These are phyloP conservation scores for Megaceryle alcyon DNA, from an alignment of 2,797 vertebrate genomes.

Conservation along the genomic window DNA sequence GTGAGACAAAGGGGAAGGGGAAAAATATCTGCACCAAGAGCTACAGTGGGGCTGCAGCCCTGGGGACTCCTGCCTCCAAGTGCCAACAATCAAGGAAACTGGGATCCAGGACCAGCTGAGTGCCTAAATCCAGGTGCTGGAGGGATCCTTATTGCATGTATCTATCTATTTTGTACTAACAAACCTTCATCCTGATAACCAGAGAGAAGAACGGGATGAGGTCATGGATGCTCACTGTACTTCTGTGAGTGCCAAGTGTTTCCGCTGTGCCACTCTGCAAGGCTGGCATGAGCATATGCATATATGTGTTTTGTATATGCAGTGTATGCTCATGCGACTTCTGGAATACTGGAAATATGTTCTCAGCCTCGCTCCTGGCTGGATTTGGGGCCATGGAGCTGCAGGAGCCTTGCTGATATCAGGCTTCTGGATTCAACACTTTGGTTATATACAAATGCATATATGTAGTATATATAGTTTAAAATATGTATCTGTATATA, in stretches of 20 bases:
- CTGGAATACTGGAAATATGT: neutral
- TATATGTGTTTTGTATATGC: rapidly evolving
- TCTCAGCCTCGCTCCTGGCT: neutral
- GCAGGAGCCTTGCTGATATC: neutral
- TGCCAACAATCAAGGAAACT: neutral
- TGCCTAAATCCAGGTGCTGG: neutral
- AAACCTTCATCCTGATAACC: neutral
- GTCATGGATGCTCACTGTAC: rapidly evolving
- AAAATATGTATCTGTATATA: neutral
- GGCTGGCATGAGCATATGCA: rapidly evolving
- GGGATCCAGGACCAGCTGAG: neutral
- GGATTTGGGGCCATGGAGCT: neutral
- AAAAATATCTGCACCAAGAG: neutral
- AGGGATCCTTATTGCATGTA: neutral
- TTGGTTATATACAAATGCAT: neutral
- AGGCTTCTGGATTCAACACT: neutral
- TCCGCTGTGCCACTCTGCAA: neutral
- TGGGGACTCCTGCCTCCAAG: neutral
- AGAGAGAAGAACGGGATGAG: neutral
- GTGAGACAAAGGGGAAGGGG: neutral
- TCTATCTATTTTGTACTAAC: neutral
- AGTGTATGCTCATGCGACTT: neutral
- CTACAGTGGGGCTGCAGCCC: neutral
- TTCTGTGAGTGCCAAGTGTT: neutral
- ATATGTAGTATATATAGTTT: neutral